These are phyloP conservation scores for Pteronura brasiliensis DNA, from an alignment of 2,113 vertebrate genomes.

Conservation along the genomic window DNA sequence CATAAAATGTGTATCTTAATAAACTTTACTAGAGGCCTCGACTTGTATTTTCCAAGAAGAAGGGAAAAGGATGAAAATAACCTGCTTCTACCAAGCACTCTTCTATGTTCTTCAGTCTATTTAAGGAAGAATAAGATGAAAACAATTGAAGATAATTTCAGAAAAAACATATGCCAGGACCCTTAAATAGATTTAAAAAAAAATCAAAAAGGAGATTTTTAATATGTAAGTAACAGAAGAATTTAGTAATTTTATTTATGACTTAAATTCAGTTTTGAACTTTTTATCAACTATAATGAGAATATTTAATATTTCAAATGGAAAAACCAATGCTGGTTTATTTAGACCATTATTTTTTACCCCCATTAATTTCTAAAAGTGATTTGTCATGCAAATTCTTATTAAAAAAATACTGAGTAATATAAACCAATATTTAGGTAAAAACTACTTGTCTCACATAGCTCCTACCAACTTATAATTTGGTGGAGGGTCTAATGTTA, in stretches of 20 bases:
- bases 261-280: neutral
- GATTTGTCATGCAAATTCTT: neutral
- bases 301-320: constrained; percentile 2
- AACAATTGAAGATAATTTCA: neutral
- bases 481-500: neutral
- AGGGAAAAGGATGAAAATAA: neutral
- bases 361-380: neutral
- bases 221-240: neutral
- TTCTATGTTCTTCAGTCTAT: neutral
- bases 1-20: neutral
- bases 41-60: neutral
- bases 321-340: neutral
- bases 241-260: neutral
- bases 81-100: neutral
- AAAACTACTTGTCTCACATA: neutral
- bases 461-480: neutral
- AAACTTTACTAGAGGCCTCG: neutral
- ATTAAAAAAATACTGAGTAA: neutral
- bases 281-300: neutral
- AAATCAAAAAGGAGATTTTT: neutral
- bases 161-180: neutral
- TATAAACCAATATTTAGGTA: neutral
- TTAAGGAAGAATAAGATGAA: neutral
- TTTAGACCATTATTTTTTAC: neutral
- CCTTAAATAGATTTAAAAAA: neutral